These are phyloP conservation scores for Pampusana beccarii DNA, from an alignment of 2,113 vertebrate genomes.

Conservation along the genomic window DNA sequence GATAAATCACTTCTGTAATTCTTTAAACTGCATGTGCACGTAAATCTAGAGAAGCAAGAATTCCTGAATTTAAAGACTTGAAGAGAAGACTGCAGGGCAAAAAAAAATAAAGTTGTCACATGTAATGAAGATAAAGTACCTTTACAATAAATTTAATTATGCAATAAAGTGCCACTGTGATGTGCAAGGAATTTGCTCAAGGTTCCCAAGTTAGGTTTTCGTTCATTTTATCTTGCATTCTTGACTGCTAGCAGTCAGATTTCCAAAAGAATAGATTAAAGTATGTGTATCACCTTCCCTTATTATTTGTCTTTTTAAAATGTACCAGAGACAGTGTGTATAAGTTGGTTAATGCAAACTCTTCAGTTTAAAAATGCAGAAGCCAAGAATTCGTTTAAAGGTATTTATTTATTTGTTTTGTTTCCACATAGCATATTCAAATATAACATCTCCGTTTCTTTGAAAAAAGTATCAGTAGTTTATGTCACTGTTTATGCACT, in stretches of 20 bases:
- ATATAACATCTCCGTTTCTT: conserved; percentile 10
- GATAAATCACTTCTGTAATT: conserved; percentile 35
- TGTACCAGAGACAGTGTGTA: neutral
- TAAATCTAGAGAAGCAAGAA: neutral
- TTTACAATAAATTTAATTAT: conserved; percentile 74
- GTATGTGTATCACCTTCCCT: conserved; percentile 15
- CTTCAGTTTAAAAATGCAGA: conserved; percentile 54
- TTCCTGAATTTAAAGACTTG: conserved; percentile 33
- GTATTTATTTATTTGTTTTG: conserved; percentile 5
- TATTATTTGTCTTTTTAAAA: conserved; percentile 1
- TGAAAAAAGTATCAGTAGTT: neutral
- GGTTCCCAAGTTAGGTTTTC: conserved; percentile 26
- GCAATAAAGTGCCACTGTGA: conserved; percentile 57
- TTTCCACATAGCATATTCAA: conserved; percentile 28
- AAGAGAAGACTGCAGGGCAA: neutral
- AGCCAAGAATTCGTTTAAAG: conserved; percentile 41
- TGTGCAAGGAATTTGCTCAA: conserved; percentile 63
- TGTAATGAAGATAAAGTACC: conserved; percentile 76
- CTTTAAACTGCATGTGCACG: fast-evolving
- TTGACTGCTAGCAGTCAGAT: conserved; percentile 57
- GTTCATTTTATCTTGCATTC: conserved; percentile 62
- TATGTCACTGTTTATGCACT: neutral
- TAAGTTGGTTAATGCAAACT: conserved; percentile 25
- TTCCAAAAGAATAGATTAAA: conserved; percentile 52
- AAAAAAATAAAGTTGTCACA: conserved; percentile 33